Evolutionary conservation across 2,888 invertebrate species (phyloP), one percentile per base, ranked within the genome.

Genomic region (Cheilosia soror): DNA sequence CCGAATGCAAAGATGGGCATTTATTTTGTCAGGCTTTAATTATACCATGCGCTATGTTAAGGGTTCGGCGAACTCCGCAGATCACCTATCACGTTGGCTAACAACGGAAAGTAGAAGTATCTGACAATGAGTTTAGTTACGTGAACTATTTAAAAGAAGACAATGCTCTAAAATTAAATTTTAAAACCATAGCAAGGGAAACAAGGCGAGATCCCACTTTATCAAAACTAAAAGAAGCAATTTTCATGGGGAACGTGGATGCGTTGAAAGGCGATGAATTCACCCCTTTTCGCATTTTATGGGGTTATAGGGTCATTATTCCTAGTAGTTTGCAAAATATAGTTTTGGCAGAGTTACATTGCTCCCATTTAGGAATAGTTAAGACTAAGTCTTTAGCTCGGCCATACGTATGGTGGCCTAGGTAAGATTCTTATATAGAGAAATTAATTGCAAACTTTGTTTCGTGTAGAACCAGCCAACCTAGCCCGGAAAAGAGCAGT

Each of bases 101-200:
- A 25, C 9, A 15, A 15, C 58, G 1, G 6, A 40, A 29, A 4
- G 4, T 29, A 40, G 40, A 6, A 11, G 11, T 1, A 6, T 7
- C 40, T n/a, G 84, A 76, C 40, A 44, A n/a, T 13, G 29, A 53
- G 9, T 53, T 25, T 25, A 78, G 60, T 11, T 79, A 79, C 33
- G 53, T 76, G 13, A 72, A 81, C 53, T 58, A 60, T n/a, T 13
- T 42, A 4, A 33, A 57, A 13, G 13, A 6, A 15, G 11, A 62
- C 27, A 44, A 44, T 7, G 20, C 11, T 2, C n/a, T 62, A 1
- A 44, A 62, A 1, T 33, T 63, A 20, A 49, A 49, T 47, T 63
- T 63, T 25, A 49, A 63, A 33, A 4, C 4, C 5, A 63, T 63
- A 20, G 29, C 49, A 25, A 63, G 15, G 1, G 13, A 49, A 63